Evolutionary conservation across 2,797 vertebrate genomes (phyloP), one percentile per base, ranked within the genome.

Genomic region (Diplodus sargus): DNA sequence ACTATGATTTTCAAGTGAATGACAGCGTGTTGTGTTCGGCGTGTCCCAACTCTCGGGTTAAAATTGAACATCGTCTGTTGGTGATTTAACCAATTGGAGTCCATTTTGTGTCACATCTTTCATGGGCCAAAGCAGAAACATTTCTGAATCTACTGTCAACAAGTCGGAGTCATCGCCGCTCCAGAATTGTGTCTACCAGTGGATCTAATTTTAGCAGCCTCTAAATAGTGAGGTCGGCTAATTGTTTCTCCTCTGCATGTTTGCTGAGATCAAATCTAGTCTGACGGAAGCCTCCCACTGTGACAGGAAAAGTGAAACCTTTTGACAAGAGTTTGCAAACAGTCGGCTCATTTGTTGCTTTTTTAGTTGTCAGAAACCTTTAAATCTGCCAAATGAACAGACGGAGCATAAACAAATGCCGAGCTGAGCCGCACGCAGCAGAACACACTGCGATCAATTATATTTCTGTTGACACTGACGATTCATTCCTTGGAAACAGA

Each of bases 151-250:
- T 14, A 47, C 25, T 56, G 71, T 66, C 45, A 45, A 45, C 16
- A 34, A 56, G 48, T 20, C 42, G 18, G 16, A 47, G 47, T 30
- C 58, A 39, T 45, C 65, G 3, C 48, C 0, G 11, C n/a, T 54
- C 11, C n/a, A 18, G 11, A 62, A 43, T 0, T 23, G 17, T 69
- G 57, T 69, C 69, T 68, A 43, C 22, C 51, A 23, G 56, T 63
- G 68, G 57, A 45, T 66, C 71, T 47, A 67, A 79, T 71, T 75
- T 79, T 2, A 28, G 47, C 43, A 61, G 59, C 34, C 16, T 58
- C 39, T 48, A 18, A 47, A 61, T 16, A 16, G 4, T n/a, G 62
- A 47, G 25, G 56, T 43, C 56, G 62, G 52, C 43, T 76, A 48
- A 78, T 61, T 70, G 54, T 62, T 56, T 61, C 52, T 6, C 54